phyloP scores from a whole-genome alignment of 2,888 invertebrate genomes.

The Drosophila lutescens region DNA sequence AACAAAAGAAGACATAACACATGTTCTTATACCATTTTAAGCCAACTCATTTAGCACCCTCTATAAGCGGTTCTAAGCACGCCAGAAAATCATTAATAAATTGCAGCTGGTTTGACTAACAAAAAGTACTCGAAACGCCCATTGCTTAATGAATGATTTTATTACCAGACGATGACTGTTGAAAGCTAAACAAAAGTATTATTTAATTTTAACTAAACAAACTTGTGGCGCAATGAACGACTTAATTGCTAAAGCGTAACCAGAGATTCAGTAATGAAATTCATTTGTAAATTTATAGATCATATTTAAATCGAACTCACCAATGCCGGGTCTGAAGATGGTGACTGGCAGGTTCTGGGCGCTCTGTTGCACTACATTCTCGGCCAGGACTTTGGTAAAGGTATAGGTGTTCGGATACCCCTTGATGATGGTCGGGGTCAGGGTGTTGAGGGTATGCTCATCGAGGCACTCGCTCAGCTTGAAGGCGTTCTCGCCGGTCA shows the following conservation, averaged over 20 bases:
- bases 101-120: not conserved
- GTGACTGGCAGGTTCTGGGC: conserved; percentile 87
- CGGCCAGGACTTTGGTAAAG: conserved; percentile 90
- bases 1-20: not conserved
- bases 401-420: conserved; percentile 89
- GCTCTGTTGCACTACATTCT: conserved; percentile 86
- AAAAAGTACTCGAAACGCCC: not conserved
- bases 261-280: not conserved
- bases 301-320: conserved; percentile 69
- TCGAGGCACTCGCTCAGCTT: conserved; percentile 83
- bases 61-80: not conserved
- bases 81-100: not conserved
- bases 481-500: conserved; percentile 83
- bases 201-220: not conserved
- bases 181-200: not conserved
- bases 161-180: conserved; percentile 1
- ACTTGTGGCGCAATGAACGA: not conserved
- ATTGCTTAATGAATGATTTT: not conserved
- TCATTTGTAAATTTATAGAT: too few species aligned
- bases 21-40: not conserved
- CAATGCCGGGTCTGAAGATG: conserved; percentile 90
- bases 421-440: conserved; percentile 82
- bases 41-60: not conserved
- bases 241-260: not conserved
- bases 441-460: conserved; percentile 83